Base-by-base conservation (phyloP, 2,888 invertebrate genomes). In the Clanis bilineata region DNA sequence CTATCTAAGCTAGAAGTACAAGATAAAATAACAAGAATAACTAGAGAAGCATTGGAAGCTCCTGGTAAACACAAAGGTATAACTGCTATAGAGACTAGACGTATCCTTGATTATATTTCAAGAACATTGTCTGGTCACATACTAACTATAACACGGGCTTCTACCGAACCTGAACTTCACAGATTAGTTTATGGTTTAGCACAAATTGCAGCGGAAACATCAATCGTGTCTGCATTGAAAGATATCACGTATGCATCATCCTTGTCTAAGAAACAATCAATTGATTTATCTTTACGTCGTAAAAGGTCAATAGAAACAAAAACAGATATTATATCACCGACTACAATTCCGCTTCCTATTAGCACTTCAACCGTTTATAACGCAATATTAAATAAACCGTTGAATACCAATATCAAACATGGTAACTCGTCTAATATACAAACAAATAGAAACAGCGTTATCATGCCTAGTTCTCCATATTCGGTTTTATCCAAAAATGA, bases 181-280 rank as follows among this genome's bases (percentile, higher is more conserved):
- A 82, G 91, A 12, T 71, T 92, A 39, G 90, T 92, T 5, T 92
- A 90, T 65, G 92, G 92, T 5, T 73, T 92, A 66, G 85, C 88
- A n/a, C 91, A 90, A 80, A 90, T 92, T 63, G 86, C 92, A 45
- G 90, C 92, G 45, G 92, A 92, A 73, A 81, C 90, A 9, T 90
- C 92, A 0, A 91, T 92, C 62, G 85, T 92, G 2, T 86, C 92
- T 23, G 90, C 91, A 22, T 73, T 92, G 59, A 91, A 90, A 73
- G 92, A 92, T 65, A 87, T 85, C 5, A 92, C 91, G 6, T 92
- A 90, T 64, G 80, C 91, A 10, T 71, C 83, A 51, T 84, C 89
- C 2, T 69, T 92, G 45, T 90, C 90, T 32, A 92, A 88, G 65
- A 91, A 88, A 63, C 91, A 91, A 68, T 89, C 90, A 2, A 80